Evolutionary conservation across 2,113 vertebrate species (phyloP).

Genomic region (pig (Sus scrofa)): T2T-Sscrofa CM000819.6:48267501-48268000

Average conservation of each 20-base stretch:
- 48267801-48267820: accelerated
- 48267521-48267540: neutral
- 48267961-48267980: neutral
- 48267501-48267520: too few species aligned
- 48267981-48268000: too few species aligned
- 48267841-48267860: neutral
- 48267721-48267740: neutral
- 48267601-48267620: neutral
- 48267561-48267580: neutral
- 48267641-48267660: neutral
- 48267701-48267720: too few species aligned
- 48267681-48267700: neutral
- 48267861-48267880: neutral
- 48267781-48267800: neutral
- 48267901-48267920: too few species aligned
- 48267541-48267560: neutral
- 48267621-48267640: neutral
- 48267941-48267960: neutral
- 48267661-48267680: neutral
- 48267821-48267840: neutral
- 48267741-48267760: neutral
- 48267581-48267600: neutral
- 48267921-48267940: neutral
- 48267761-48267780: slow-evolving; percentile 55
- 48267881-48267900: neutral